Conservation (phyloP, 1,140 invertebrate species). For the Wiebesia pumilae region DNA sequence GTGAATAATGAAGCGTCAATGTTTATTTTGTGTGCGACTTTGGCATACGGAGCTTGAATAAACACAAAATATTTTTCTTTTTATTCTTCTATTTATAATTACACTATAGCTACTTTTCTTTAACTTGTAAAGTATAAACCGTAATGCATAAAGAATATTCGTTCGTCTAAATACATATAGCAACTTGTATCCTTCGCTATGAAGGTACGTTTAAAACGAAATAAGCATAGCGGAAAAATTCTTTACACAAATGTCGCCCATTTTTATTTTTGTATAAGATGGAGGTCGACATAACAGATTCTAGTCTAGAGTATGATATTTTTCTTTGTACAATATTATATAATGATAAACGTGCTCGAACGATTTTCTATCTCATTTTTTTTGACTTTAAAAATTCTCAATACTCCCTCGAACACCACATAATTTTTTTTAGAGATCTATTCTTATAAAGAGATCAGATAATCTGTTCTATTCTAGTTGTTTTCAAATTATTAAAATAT, state of each 20-base stretch:
- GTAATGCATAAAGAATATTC: slow-evolving; percentile 26
- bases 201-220: slow-evolving; percentile 24
- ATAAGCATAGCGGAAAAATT: slow-evolving; percentile 43
- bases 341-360: slow-evolving; percentile 34
- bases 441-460: neutral
- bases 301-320: slow-evolving; percentile 65
- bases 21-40: slow-evolving; percentile 32
- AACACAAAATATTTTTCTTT: slow-evolving; percentile 23
- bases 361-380: slow-evolving; percentile 43
- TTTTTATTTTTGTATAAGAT: slow-evolving; percentile 53
- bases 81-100: slow-evolving; percentile 20
- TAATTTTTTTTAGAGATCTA: neutral
- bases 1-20: slow-evolving; percentile 13
- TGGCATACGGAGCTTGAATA: slow-evolving; percentile 10
- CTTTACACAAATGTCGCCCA: slow-evolving; percentile 51
- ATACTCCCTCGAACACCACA: neutral
- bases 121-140: slow-evolving; percentile 42
- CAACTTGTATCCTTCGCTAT: slow-evolving; percentile 28
- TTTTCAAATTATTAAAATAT: neutral
- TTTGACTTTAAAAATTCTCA: slow-evolving; percentile 29
- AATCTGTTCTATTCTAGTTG: neutral
- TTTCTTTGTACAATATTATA: slow-evolving; percentile 31
- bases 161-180: slow-evolving; percentile 18
- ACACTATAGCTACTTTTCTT: slow-evolving; percentile 24
- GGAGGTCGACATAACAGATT: slow-evolving; percentile 60